Evolutionary conservation across 2,797 vertebrate species (phyloP), one percentile per base, ranked within the genome.

Genomic region (Peromyscus nudipes): DNA sequence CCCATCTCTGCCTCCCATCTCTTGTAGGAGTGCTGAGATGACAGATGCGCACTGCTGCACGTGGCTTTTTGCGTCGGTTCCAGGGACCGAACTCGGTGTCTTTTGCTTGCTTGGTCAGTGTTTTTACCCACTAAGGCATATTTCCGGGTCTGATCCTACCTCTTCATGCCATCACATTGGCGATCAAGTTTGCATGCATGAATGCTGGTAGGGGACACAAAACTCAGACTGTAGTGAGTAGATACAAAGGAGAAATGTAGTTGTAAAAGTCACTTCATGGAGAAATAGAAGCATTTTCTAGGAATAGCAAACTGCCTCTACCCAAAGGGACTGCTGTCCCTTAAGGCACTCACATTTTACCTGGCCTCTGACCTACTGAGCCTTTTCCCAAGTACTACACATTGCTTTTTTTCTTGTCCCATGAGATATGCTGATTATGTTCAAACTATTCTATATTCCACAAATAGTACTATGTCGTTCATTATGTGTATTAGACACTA

Each of bases 361-460:
- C 80, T 62, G 55, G n/a, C 21, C 34, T 82, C 84, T 91, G 81
- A 64, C 21, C 43, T 46, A 76, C 13, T 13, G 21, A 64, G 31
- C 17, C 49, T 95, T 91, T 92, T 34, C 94, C 37, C 49, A 86
- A 82, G 4, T 43, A 37, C 27, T 87, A 9, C 77, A 29, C 23
- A 9, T 77, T 60, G 37, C 69, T 55, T 95, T 93, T 94, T 93
- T 81, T 14, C 37, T 46, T 91, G 76, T 62, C 31, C 85, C 62
- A 1, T 52, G 69, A 85, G 87, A 87, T 55, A 69, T 19, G 27
- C 75, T 92, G 77, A 31, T 69, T 90, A 87, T 52, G 92, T 17
- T 80, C 55, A 80, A 25, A 57, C 9, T 2, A 17, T 49, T 90
- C 80, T 43, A 2, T 49, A 52, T 85, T 86, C 60, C 16, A n/a